Evolutionary conservation across 2,888 invertebrate genomes (phyloP).

Genomic region (Pimpla rufipes): DNA sequence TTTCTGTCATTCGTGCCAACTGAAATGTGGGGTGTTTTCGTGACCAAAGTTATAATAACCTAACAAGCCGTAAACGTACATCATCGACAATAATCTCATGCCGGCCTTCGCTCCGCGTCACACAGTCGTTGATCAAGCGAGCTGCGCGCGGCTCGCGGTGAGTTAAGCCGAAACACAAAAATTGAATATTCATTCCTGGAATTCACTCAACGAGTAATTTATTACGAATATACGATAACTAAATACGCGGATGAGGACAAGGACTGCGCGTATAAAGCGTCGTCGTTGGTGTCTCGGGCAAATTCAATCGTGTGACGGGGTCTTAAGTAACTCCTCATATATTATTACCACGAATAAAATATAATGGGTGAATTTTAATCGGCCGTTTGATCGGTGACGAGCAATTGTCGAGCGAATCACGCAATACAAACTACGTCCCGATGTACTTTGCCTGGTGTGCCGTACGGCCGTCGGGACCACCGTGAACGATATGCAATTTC

Average conservation of each 20-base stretch:
- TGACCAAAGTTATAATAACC: conserved; percentile 41
- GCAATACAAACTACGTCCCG: conserved; percentile 28
- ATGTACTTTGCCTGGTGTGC: conserved; percentile 2
- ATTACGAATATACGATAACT: conserved; percentile 68
- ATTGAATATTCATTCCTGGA: conserved; percentile 69
- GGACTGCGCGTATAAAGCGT: conserved; percentile 37
- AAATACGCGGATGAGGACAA: conserved; percentile 62
- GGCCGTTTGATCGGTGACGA: conserved; percentile 9
- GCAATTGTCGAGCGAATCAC: conserved; percentile 37
- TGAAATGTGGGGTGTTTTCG: conserved; percentile 48
- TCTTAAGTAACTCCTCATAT: conserved; percentile 37
- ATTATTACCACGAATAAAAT: conserved; percentile 45
- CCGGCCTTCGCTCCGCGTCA: conserved; percentile 51
- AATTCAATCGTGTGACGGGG: conserved; percentile 1
- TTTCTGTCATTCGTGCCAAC: conserved; percentile 33
- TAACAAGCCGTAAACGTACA: conserved; percentile 6
- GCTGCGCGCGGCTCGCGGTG: too few species aligned
- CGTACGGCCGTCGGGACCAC: neutral
- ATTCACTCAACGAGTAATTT: conserved; percentile 68
- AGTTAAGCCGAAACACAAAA: conserved; percentile 53
- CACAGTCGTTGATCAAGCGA: conserved; percentile 49
- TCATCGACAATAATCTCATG: conserved; percentile 61
- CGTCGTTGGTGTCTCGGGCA: neutral
- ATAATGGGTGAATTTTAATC: conserved; percentile 40
- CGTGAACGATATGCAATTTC: conserved; percentile 23